Conservation (phyloP, 2,888 invertebrate genomes). For the Drosophila percnosoma region DNA sequence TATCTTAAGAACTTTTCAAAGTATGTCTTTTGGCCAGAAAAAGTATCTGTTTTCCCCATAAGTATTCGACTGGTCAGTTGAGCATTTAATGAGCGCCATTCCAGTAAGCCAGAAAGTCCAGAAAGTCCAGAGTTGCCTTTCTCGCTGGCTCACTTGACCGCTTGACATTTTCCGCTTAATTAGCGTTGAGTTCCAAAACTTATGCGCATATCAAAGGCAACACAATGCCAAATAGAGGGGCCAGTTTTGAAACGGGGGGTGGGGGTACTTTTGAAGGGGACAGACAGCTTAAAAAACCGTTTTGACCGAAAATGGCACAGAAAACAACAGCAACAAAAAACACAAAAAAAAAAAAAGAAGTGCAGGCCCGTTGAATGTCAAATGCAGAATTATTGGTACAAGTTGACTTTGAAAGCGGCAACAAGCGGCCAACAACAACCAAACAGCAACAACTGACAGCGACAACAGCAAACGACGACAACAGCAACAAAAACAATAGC, state of each 20-base stretch:
- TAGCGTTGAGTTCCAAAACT: constrained; percentile 50
- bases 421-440: constrained; percentile 63
- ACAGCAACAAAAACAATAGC: constrained; percentile 44
- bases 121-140: constrained; percentile 33
- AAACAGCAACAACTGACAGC: constrained; percentile 45
- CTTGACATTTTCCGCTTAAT: constrained; percentile 60
- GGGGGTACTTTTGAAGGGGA: neutral
- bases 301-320: constrained; percentile 56
- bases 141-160: constrained; percentile 20
- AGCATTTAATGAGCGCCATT: constrained; percentile 48
- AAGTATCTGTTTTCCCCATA: constrained; percentile 5
- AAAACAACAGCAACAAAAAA: constrained; percentile 32
- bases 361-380: constrained; percentile 69
- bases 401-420: constrained; percentile 63
- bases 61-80: constrained; percentile 28
- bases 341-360: constrained; percentile 37
- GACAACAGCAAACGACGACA: constrained; percentile 58
- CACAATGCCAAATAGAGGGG: constrained; percentile 41
- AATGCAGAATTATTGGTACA: constrained; percentile 79
- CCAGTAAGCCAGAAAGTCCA: constrained; percentile 15
- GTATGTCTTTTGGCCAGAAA: neutral
- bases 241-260: neutral
- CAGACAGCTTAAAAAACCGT: constrained; percentile 58
- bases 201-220: constrained; percentile 40
- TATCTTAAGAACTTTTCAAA: neutral